A percentile compares a stretch with the other conserved stretches of the same genome.
Evolutionary conservation across 2,888 invertebrate species (phyloP).

Genomic region (Plemyria rubiginata): DNA sequence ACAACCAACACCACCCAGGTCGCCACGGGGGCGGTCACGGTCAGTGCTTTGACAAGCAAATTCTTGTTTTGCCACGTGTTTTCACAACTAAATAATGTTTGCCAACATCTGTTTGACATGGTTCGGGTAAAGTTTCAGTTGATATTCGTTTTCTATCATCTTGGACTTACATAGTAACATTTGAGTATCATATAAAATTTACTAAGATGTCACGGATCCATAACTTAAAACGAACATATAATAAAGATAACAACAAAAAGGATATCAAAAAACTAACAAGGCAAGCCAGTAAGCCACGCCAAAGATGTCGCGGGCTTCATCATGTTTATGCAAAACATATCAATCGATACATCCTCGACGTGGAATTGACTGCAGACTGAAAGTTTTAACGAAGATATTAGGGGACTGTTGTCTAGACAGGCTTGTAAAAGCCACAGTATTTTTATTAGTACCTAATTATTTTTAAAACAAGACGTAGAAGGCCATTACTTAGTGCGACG

Average conservation of each 20-base stretch:
- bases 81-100: conserved; percentile 10
- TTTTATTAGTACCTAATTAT: conserved; percentile 38
- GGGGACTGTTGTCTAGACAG: conserved; percentile 14
- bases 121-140: conserved; percentile 16
- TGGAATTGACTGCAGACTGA: no score
- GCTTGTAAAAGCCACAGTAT: conserved; percentile 23
- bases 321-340: no score
- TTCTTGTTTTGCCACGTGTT: conserved; percentile 24
- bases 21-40: conserved; percentile 22
- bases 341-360: no score
- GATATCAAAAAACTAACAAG: no score
- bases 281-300: no score
- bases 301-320: no score
- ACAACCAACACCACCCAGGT: conserved; percentile 27
- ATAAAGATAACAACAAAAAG: no score
- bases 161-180: no score
- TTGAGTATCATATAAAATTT: no score
- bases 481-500: conserved; percentile 69
- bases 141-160: no score
- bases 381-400: not conserved
- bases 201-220: no score
- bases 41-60: conserved; percentile 12
- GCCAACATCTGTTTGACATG: conserved; percentile 11
- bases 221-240: no score
- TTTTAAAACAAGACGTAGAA: conserved; percentile 45